phyloP scores from a whole-genome alignment of 1,140 invertebrate genomes.

The Dryas iulia region DNA sequence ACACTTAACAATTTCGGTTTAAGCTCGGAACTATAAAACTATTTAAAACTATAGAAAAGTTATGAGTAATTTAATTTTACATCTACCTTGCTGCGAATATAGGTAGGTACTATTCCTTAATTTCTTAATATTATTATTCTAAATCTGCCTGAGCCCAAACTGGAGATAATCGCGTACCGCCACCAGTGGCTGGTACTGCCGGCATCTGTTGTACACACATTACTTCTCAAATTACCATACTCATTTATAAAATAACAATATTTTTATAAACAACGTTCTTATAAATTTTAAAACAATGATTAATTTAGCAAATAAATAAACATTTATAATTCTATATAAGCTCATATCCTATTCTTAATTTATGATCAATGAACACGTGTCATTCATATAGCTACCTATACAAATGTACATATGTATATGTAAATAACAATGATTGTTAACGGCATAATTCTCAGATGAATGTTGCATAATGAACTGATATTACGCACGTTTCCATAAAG shows the following conservation, averaged over 20 bases:
- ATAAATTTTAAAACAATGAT: neutral
- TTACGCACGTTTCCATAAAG: slow-evolving; percentile 17
- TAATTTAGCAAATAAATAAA: no score
- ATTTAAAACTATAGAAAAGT: no score
- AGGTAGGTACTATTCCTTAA: no score
- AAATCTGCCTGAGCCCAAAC: neutral
- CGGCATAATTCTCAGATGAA: slow-evolving; percentile 9
- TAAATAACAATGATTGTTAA: slow-evolving; percentile 10
- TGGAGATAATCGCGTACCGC: neutral
- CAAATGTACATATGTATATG: neutral
- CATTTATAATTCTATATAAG: no score
- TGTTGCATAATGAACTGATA: slow-evolving; percentile 11
- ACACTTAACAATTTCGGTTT: neutral
- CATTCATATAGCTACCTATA: neutral
- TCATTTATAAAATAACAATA: neutral
- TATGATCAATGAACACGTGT: neutral
- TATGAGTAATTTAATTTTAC: no score
- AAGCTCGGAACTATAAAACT: no score
- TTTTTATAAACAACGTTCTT: neutral
- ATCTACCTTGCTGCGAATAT: no score
- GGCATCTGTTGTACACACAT: slow-evolving; percentile 47
- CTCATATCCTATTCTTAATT: neutral
- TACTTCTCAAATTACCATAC: slow-evolving; percentile 42
- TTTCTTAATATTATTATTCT: no score
- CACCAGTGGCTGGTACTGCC: slow-evolving; percentile 62